Conservation (phyloP, 2,888 invertebrate genomes). For the Deilephila porcellus region DNA sequence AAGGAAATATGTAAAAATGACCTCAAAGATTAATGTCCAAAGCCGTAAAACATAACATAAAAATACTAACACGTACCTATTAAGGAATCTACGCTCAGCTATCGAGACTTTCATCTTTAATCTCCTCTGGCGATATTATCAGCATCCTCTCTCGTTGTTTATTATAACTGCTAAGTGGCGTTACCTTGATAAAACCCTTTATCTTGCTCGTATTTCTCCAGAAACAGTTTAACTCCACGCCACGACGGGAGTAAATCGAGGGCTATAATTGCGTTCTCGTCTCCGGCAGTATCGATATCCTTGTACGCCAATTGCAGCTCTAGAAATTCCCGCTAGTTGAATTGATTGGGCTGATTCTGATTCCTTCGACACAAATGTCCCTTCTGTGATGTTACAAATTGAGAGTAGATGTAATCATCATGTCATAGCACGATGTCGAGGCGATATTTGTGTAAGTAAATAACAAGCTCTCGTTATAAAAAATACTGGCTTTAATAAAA, state of each 20-base stretch:
- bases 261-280: slow-evolving; percentile 20
- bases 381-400: background rate
- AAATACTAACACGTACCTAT: no score
- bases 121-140: background rate
- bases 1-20: no score
- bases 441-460: no score
- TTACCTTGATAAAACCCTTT: slow-evolving; percentile 8
- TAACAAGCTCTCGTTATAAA: no score
- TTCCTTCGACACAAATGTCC: background rate
- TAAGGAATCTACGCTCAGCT: background rate
- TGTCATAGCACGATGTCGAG: no score
- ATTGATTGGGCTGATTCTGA: background rate
- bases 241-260: background rate
- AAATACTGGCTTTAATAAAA: no score
- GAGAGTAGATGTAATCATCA: no score
- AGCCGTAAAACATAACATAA: no score
- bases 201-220: slow-evolving; percentile 13
- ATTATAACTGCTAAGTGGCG: background rate
- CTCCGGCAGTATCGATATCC: slow-evolving; percentile 4
- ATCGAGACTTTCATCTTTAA: background rate
- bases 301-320: background rate
- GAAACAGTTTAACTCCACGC: slow-evolving; percentile 1
- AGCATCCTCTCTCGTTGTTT: background rate
- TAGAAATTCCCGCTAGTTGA: background rate
- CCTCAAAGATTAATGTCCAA: no score